Evolutionary conservation across 2,113 vertebrate species (phyloP), one percentile per base, ranked within the genome.

Genomic region (Malurus melanocephalus): DNA sequence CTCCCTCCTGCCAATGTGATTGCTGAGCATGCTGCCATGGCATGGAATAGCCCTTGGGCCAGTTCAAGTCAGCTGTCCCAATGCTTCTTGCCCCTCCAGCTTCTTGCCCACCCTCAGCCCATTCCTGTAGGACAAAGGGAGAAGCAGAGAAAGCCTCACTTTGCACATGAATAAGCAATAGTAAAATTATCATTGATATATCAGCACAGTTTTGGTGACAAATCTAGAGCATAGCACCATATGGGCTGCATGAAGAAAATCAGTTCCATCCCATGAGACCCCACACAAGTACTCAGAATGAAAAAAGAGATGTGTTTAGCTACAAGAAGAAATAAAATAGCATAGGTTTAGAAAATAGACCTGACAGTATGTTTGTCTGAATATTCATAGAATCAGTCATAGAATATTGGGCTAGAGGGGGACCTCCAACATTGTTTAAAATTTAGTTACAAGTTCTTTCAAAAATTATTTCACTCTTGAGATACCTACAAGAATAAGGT

Each of bases 161-260:
- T 16, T 32, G 17, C 2, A 1, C 8, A 4, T 21, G 30, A 52
- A 48, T 49, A 67, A 64, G 21, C 0, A 1, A 64, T 7, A 78
- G 48, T 22, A 57, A 61, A 71, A 62, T 4, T 21, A 49, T 7
- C 0, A 0, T 16, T 40, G 24, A 17, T 51, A 66, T 16, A 66
- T 16, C 13, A 51, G 24, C 23, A 33, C 10, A 32, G 5, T 16
- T 87, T 32, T 57, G 13, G 35, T 67, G 33, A 51, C 32, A 57
- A 19, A 20, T 43, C 23, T 13, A 38, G 82, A 77, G 7, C 2
- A 17, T 0, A 42, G 21, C 16, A 46, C 14, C 14, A 12, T 20
- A 42, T 3, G 7, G 17, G 22, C 17, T 62, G 9, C 33, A 23
- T 21, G 7, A 59, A 60, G 40, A 75, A 75, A 83, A 45, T n/a